phyloP scores from a whole-genome alignment of 2,888 invertebrate species.

The Eristalis intricaria region DNA sequence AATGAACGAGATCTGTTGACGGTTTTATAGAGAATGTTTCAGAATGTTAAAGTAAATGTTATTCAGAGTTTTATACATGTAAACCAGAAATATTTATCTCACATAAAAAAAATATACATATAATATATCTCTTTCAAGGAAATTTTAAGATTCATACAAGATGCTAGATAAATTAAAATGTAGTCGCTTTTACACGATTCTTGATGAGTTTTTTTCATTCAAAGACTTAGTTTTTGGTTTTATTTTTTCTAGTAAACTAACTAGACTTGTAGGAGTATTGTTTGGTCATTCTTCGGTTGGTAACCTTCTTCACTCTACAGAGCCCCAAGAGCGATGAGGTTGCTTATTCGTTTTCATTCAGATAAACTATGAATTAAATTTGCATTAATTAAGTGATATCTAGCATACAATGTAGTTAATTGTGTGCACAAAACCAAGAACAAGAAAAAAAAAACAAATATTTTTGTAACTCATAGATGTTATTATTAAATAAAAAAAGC shows the following conservation, averaged over 20 bases:
- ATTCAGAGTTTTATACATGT: slow-evolving; percentile 38
- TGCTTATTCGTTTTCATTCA: slow-evolving; percentile 16
- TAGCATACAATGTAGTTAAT: slow-evolving; percentile 14
- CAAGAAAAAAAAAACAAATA: slow-evolving; percentile 6
- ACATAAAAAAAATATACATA: slow-evolving; percentile 9
- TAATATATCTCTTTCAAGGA: slow-evolving; percentile 29
- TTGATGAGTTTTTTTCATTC: not conserved
- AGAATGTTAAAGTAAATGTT: slow-evolving; percentile 36
- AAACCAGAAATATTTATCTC: slow-evolving; percentile 24
- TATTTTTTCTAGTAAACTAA: not conserved
- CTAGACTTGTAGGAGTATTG: not conserved
- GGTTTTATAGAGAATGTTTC: slow-evolving; percentile 49
- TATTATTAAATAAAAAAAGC: not conserved
- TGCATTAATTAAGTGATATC: slow-evolving; percentile 35
- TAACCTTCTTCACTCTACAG: slow-evolving; percentile 65
- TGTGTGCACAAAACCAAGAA: slow-evolving; percentile 1
- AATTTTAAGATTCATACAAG: not conserved
- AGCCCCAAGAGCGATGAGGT: slow-evolving; percentile 71
- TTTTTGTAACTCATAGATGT: slow-evolving; percentile 47
- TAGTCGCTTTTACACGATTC: slow-evolving; percentile 38
- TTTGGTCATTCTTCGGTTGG: slow-evolving; percentile 19
- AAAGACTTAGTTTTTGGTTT: not conserved
- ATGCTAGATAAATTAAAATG: slow-evolving; percentile 4
- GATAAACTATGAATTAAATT: not conserved
- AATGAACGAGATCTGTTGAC: slow-evolving; percentile 23